These are phyloP conservation scores for Pollimyrus isidori DNA, from an alignment of 2,113 vertebrate species.

Conservation along the genomic window DNA sequence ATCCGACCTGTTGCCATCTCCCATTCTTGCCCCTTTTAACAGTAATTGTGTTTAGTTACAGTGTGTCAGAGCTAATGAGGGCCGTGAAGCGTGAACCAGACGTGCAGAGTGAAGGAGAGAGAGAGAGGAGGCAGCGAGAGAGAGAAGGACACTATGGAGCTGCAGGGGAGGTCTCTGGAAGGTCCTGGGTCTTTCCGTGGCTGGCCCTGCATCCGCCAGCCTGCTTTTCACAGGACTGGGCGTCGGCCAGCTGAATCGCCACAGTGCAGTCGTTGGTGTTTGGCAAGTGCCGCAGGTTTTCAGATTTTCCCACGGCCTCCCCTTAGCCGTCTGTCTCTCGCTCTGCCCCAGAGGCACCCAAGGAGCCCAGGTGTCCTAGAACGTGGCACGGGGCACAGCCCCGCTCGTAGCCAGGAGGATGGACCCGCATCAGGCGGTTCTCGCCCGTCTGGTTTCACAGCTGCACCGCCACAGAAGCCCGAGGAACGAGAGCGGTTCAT, in stretches of 20 bases:
- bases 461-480: slow-evolving; percentile 25
- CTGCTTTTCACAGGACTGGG: neutral
- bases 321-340: neutral
- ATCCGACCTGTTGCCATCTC: slow-evolving; percentile 26
- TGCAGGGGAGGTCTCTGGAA: neutral
- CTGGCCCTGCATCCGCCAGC: neutral
- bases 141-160: neutral
- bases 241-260: neutral
- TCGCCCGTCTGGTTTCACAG: neutral
- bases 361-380: neutral
- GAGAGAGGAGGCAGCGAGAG: neutral
- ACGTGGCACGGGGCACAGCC: neutral
- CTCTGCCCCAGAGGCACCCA: neutral
- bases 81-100: slow-evolving; percentile 22
- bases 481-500: slow-evolving; percentile 53
- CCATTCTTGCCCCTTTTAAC: slow-evolving; percentile 41
- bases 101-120: neutral
- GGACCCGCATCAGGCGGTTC: neutral
- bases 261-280: neutral
- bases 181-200: neutral
- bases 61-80: slow-evolving; percentile 39
- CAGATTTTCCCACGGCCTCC: neutral
- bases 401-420: neutral
- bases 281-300: neutral
- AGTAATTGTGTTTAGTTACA: slow-evolving; percentile 47